Evolutionary conservation across 2,888 invertebrate genomes (phyloP), one percentile per base, ranked within the genome.

Genomic region (Dexiosoma caninum): DNA sequence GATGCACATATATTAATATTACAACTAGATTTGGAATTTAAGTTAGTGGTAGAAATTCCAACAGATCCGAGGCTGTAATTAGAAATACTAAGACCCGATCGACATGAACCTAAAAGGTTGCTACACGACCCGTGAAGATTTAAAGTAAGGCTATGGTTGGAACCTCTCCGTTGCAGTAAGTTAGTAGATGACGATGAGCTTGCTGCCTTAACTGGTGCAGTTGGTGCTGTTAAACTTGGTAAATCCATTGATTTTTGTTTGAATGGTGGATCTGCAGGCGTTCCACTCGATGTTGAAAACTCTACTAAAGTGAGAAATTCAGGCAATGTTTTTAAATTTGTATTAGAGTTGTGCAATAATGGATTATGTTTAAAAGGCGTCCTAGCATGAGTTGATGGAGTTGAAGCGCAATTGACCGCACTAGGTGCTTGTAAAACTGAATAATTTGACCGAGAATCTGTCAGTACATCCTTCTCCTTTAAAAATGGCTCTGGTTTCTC

Each of bases 231-330:
- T 57, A 66, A 64, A 60, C 70, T 84, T 10, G 87, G 86, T 69
- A 86, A 69, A 49, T 88, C 88, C 84, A 88, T 87, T 1, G 88
- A 86, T 78, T 86, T 86, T 70, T 87, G 87, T 80, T 87, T 87
- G 40, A 84, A 86, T 0, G 88, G 88, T 9, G 85, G 85, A 30
- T 87, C 86, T 3, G 10, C 19, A 2, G 55, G 42, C 2, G 60
- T 67, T 2, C 64, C 37, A 27, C 64, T 72, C 2, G 82, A 78
- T 12, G 86, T 85, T n/a, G 88, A 85, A 82, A 93, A 93, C 86
- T 94, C 94, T 75, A 93, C 94, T 6, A 94, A 91, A 0, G 94
- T 93, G 83, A 94, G 92, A 0, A 94, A 93, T 91, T 94, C 94
- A 0, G 94, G 94, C 44, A 94, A 86, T 0, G 94, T 94, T 88